Evolutionary conservation across 35 echinoderm and acorn worm genomes (phyloP).

Genomic region (Chiridota heheva): DNA sequence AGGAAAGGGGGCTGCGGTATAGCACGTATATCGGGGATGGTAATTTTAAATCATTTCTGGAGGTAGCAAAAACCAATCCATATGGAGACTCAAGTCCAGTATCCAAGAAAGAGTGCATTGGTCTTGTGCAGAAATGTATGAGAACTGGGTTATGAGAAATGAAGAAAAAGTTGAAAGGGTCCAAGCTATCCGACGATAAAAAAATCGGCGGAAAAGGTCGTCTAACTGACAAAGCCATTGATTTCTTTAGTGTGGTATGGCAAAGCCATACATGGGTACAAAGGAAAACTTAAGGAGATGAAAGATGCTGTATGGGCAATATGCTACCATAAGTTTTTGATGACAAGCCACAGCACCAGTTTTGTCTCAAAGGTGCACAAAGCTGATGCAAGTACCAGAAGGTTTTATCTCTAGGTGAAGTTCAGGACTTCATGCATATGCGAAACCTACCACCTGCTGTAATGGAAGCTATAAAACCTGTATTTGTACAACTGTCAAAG

Average conservation of each 20-base stretch:
- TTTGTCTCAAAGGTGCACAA: background rate
- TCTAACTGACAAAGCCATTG: constrained; percentile 14
- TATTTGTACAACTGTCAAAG: too few species aligned
- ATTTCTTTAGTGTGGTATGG: constrained; percentile 14
- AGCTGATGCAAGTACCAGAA: background rate
- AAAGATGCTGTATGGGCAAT: background rate
- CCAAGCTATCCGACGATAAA: constrained; percentile 10
- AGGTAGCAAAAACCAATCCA: background rate
- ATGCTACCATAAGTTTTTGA: background rate
- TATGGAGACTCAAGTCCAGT: background rate
- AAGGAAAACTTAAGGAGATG: background rate
- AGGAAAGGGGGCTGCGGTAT: constrained; percentile 4
- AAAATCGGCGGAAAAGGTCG: background rate
- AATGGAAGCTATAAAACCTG: too few species aligned
- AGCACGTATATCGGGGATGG: constrained; percentile 40
- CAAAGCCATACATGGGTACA: background rate
- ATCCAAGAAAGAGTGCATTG: constrained; percentile 22
- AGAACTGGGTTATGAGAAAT: constrained; percentile 4
- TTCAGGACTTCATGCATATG: too few species aligned
- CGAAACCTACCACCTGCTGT: too few species aligned
- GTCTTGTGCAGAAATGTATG: constrained; percentile 18
- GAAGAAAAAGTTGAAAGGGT: constrained; percentile 3
- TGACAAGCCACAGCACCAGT: background rate
- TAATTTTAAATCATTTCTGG: constrained; percentile 8
- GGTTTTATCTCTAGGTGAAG: background rate